A percentile compares a stretch with the other conserved stretches of the same genome.
These are phyloP conservation scores for Perizoma flavofasciatum DNA, from an alignment of 2,888 invertebrate species.

Conservation along the genomic window DNA sequence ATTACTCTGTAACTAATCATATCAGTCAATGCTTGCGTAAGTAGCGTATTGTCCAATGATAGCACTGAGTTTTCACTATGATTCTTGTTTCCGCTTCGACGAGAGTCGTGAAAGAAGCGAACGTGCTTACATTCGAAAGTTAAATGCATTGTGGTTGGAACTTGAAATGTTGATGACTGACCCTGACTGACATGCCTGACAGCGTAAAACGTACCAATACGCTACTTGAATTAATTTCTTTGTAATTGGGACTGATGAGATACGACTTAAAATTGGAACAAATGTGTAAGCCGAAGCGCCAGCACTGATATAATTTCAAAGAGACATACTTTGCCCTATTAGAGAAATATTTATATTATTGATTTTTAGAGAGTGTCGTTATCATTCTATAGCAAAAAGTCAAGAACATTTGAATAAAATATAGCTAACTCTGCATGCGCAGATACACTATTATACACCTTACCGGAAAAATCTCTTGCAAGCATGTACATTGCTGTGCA, in stretches of 20 bases:
- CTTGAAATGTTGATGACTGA: conserved; percentile 35
- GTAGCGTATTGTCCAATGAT: conserved; percentile 26
- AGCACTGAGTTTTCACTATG: conserved; percentile 36
- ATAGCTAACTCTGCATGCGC: too few relatives aligned
- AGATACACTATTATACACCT: too few relatives aligned
- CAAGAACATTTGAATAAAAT: too few relatives aligned
- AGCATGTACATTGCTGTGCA: too few relatives aligned
- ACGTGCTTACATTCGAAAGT: conserved; percentile 50
- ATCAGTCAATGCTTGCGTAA: conserved; percentile 14
- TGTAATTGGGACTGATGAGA: conserved; percentile 4
- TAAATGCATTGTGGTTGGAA: conserved; percentile 51
- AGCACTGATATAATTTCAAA: too few relatives aligned
- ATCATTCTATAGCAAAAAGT: too few relatives aligned
- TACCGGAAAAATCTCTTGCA: too few relatives aligned
- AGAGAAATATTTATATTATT: too few relatives aligned
- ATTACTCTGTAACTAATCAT: conserved; percentile 4
- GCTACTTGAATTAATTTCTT: conserved; percentile 15
- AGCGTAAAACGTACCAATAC: conserved; percentile 38
- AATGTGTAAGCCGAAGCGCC: too few relatives aligned
- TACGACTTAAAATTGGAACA: conserved; percentile 2
- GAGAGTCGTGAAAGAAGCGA: conserved; percentile 51
- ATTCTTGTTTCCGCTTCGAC: conserved; percentile 46
- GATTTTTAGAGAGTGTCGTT: too few relatives aligned
- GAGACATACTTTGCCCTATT: too few relatives aligned
- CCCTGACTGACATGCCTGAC: conserved; percentile 33